Conservation (phyloP, 2,888 invertebrate genomes). For the Schrankia costaestrigalis region DNA sequence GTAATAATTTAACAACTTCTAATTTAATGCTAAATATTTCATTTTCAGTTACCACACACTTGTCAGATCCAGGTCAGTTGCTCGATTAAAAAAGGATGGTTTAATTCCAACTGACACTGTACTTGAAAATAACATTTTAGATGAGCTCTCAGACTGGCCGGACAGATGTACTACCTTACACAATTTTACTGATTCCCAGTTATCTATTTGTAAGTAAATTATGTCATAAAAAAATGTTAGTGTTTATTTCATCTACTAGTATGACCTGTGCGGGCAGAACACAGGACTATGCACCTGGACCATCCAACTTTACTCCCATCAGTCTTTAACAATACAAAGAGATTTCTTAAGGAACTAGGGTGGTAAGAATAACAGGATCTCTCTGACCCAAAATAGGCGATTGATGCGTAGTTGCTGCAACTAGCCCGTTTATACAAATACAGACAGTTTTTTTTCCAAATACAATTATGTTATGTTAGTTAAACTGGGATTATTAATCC, state of each 20-base stretch:
- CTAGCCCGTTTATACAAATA: too few species aligned
- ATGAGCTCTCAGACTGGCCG: slow-evolving; percentile 61
- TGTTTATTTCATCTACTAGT: not conserved
- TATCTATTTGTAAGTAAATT: slow-evolving; percentile 59
- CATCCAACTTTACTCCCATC: too few species aligned
- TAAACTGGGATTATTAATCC: too few species aligned
- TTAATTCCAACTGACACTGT: slow-evolving; percentile 45
- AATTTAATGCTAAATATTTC: not conserved
- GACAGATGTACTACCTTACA: slow-evolving; percentile 34
- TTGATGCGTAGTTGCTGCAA: too few species aligned
- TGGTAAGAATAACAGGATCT: too few species aligned
- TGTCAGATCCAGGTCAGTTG: slow-evolving; percentile 56
- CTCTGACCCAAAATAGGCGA: too few species aligned
- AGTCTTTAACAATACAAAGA: too few species aligned
- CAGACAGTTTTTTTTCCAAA: too few species aligned
- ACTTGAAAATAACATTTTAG: slow-evolving; percentile 52
- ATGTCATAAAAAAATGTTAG: not conserved
- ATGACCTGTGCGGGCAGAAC: too few species aligned
- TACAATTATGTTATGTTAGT: too few species aligned
- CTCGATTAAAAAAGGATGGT: slow-evolving; percentile 55
- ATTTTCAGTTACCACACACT: slow-evolving; percentile 66
- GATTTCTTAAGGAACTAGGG: too few species aligned
- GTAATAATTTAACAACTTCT: not conserved
- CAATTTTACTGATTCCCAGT: slow-evolving; percentile 47
- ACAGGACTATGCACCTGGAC: too few species aligned